A percentile compares a stretch with the other conserved stretches of the same genome.
Evolutionary conservation across 2,888 invertebrate genomes (phyloP).

Genomic region (Cantharis rufa): DNA sequence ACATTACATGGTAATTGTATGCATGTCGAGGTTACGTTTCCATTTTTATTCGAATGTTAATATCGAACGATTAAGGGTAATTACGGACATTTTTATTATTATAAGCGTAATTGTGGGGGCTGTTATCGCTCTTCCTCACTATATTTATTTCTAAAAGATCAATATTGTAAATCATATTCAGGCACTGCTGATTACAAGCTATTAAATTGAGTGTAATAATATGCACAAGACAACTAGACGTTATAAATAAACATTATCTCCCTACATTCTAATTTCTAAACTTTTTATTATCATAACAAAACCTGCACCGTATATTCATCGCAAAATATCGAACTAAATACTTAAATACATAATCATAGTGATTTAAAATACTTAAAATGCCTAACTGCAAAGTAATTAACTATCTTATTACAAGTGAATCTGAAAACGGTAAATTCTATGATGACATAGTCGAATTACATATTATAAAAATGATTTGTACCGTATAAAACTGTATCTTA

Average conservation of each 20-base stretch:
- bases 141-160: not conserved
- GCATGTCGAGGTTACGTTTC: slow-evolving; percentile 9
- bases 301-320: not conserved
- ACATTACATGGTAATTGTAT: slow-evolving; percentile 27
- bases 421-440: not conserved
- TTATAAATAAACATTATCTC: not conserved
- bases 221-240: not conserved
- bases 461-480: not conserved
- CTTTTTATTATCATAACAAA: not conserved
- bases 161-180: not conserved
- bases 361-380: not conserved
- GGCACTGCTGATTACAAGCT: not conserved
- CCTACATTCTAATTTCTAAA: not conserved
- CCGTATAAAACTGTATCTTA: not conserved
- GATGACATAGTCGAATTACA: not conserved
- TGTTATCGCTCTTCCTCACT: slow-evolving; percentile 3
- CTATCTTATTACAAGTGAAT: not conserved
- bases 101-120: slow-evolving; percentile 8
- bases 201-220: not conserved
- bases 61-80: slow-evolving; percentile 1
- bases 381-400: not conserved
- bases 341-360: not conserved
- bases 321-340: not conserved
- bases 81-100: slow-evolving; percentile 7
- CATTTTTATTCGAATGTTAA: not conserved